A percentile compares a stretch with the other conserved stretches of the same genome.
Evolutionary conservation across 2,797 vertebrate species (phyloP).

Genomic region (Karalla daura): DNA sequence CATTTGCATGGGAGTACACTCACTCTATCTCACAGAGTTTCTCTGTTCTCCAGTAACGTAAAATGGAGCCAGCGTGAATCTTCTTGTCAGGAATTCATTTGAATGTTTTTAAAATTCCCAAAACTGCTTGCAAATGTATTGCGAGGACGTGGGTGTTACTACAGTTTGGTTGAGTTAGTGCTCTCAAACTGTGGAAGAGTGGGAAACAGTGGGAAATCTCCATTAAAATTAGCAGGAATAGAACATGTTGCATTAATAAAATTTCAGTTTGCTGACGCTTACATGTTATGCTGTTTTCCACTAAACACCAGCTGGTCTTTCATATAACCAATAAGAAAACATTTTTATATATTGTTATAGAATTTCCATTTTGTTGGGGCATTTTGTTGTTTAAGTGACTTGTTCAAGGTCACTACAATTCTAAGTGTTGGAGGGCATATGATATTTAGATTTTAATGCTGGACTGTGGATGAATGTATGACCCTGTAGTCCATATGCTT

Average conservation of each 20-base stretch:
- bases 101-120: slow-evolving; percentile 14
- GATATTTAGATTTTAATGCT: not conserved
- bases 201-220: slow-evolving; percentile 1
- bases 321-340: too few species aligned
- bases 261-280: slow-evolving; percentile 38
- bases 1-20: slow-evolving; percentile 71
- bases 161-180: not conserved
- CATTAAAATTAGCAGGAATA: too few species aligned
- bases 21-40: slow-evolving; percentile 52
- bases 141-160: accelerated
- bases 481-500: not conserved
- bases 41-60: too few species aligned
- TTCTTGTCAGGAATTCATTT: slow-evolving; percentile 9
- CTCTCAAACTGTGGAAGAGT: not conserved
- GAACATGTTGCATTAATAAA: slow-evolving; percentile 1
- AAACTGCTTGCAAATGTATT: too few species aligned
- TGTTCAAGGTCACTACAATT: not conserved
- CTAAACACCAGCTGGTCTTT: too few species aligned
- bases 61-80: not conserved
- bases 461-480: not conserved
- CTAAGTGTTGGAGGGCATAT: not conserved
- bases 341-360: too few species aligned
- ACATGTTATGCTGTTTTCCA: too few species aligned
- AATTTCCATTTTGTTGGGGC: too few species aligned
- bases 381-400: not conserved